phyloP scores from a whole-genome alignment of 1,140 invertebrate species.

The Cotesia typhae region DNA sequence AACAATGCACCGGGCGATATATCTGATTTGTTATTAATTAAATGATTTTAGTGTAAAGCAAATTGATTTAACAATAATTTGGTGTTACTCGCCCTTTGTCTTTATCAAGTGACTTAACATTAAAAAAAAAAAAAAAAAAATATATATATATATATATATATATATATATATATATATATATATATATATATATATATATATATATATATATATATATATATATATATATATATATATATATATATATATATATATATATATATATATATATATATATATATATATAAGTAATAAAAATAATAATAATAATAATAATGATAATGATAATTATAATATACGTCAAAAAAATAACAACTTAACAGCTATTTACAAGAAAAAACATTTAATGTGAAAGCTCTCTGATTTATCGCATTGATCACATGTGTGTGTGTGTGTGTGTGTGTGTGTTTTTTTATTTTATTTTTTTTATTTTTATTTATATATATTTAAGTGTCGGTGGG shows the following conservation, averaged over 20 bases:
- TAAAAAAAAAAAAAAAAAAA: constrained; percentile 14
- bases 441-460: too few species aligned
- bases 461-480: constrained; percentile 3
- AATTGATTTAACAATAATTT: too few species aligned
- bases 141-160: too few species aligned
- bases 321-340: background rate
- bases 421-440: too few species aligned
- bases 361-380: constrained; percentile 58
- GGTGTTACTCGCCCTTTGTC: background rate
- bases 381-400: constrained; percentile 32
- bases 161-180: background rate
- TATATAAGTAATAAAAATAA: background rate
- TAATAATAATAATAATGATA: background rate
- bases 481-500: constrained; percentile 10
- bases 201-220: background rate
- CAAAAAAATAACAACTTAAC: constrained; percentile 37
- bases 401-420: background rate
- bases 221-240: background rate
- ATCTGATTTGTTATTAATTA: background rate
- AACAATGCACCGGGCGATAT: constrained; percentile 1
- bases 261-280: too few species aligned
- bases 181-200: background rate
- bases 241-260: background rate
- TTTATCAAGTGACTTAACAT: constrained; percentile 4
- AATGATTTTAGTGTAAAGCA: too few species aligned